phyloP scores from a whole-genome alignment of 1,140 invertebrate genomes.

The Drosophila setifemur region DNA sequence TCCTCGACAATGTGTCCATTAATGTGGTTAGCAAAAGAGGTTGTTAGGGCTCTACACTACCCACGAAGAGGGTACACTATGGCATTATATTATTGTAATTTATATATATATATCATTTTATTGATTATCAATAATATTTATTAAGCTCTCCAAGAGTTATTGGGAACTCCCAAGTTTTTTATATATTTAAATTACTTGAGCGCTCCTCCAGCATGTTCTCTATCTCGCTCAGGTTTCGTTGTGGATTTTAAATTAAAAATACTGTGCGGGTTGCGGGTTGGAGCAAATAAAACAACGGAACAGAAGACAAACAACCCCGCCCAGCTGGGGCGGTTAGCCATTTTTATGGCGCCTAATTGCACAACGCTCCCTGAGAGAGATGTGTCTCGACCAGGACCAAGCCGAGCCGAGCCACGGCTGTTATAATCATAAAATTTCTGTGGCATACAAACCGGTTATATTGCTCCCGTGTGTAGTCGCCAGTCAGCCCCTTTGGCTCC shows the following conservation, averaged over 20 bases:
- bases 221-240: slow-evolving; percentile 62
- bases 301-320: slow-evolving; percentile 73
- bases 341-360: slow-evolving; percentile 81
- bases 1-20: slow-evolving; percentile 33
- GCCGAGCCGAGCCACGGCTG: slow-evolving; percentile 74
- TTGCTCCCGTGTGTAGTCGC: slow-evolving; percentile 75
- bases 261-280: slow-evolving; percentile 47
- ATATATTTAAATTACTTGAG: too few relatives aligned
- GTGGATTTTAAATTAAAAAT: slow-evolving; percentile 78
- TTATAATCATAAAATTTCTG: slow-evolving; percentile 82
- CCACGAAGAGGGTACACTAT: too few relatives aligned
- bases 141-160: too few relatives aligned
- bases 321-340: slow-evolving; percentile 66
- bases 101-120: too few relatives aligned
- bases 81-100: too few relatives aligned
- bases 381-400: slow-evolving; percentile 45
- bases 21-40: slow-evolving; percentile 57
- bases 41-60: too few relatives aligned
- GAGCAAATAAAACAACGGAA: slow-evolving; percentile 41
- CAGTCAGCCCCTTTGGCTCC: slow-evolving; percentile 2
- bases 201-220: too few relatives aligned
- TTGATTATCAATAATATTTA: too few relatives aligned
- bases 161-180: too few relatives aligned
- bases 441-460: slow-evolving; percentile 80
- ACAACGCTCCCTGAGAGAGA: slow-evolving; percentile 37